Evolutionary conservation across 2,888 invertebrate genomes (phyloP).

Genomic region (Mesorhabditis spiculigera): DNA sequence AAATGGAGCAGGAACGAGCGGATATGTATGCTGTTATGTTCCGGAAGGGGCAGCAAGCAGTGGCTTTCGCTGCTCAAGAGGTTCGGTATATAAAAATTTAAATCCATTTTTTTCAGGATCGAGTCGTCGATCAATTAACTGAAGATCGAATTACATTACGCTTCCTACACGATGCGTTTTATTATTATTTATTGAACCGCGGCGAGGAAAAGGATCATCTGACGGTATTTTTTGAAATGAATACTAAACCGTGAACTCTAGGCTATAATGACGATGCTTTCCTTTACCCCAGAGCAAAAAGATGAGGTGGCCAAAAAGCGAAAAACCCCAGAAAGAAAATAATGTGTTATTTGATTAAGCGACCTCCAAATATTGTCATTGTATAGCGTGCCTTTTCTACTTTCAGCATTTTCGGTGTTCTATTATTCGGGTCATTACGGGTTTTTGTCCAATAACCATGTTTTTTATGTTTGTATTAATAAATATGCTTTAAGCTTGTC

Average conservation of each 20-base stretch:
- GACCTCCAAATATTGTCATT: not conserved
- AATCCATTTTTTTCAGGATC: conserved; percentile 24
- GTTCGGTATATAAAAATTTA: conserved; percentile 10
- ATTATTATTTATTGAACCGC: conserved; percentile 82
- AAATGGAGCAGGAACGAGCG: conserved; percentile 51
- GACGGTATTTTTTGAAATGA: conserved; percentile 51
- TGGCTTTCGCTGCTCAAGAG: conserved; percentile 40
- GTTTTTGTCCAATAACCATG: not conserved
- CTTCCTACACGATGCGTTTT: conserved; percentile 86
- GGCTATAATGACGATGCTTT: conserved; percentile 83
- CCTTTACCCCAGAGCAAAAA: conserved; percentile 54
- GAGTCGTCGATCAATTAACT: conserved; percentile 43
- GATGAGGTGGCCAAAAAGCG: conserved; percentile 37
- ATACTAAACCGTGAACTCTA: conserved; percentile 45
- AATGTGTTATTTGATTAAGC: not conserved
- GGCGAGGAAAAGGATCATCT: conserved; percentile 80
- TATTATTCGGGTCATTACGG: not conserved
- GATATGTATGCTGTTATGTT: conserved; percentile 58
- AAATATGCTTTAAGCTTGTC: not conserved
- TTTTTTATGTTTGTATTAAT: not conserved
- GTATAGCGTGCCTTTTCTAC: not conserved
- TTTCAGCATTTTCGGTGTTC: not conserved
- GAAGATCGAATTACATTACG: conserved; percentile 88
- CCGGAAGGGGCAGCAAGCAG: conserved; percentile 58
- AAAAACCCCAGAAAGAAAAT: not conserved